Evolutionary conservation across 64 coral and sea anemone genomes (phyloP), one percentile per base, ranked within the genome.

Genomic region (Pocillopora damicornis): DNA sequence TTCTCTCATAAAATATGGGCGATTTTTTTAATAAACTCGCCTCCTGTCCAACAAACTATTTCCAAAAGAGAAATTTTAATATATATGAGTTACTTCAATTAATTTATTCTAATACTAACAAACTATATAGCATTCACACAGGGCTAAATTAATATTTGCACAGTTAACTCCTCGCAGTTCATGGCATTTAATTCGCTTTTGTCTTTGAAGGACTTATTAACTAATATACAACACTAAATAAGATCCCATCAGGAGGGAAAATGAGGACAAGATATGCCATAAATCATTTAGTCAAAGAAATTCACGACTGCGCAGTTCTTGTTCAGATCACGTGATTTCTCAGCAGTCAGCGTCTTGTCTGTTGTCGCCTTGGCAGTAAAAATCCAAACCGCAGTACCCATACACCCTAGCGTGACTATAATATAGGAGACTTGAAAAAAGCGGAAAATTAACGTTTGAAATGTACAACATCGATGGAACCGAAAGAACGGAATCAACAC

Each of bases 191-290:
- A 45, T 45, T 1, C 1, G 42, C 6, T 45, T 6, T 69, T n/a
- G 20, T 18, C 1, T 8, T 4, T n/a, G 9, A 59, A 60, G 1
- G 20, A 18, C 12, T 79, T 64, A 86, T 51, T 91, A 75, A 36
- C 90, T 91, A 22, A 91, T 79, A 67, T 79, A 94, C 59, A 90
- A 81, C 17, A 94, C 69, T 25, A 94, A 75, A 79, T 77, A 94
- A 1, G 83, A 36, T 26, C 88, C 82, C 75, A 90, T 86, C 9
- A 94, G 82, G 2, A 94, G 83, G 18, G 82, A 65, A 76, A 94
- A 94, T 8, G 92, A 94, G 6, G 92, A 94, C 76, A 90, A 14
- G 11, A 94, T 94, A 38, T 94, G 92, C 92, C 92, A 94, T 14
- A 82, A 20, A 81, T 94, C 92, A 26, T 94, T 88, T 23, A 81